A percentile compares a stretch with the other conserved stretches of the same genome.
Evolutionary conservation across 2,888 invertebrate species (phyloP).

Genomic region (Drosophila birchii): DNA sequence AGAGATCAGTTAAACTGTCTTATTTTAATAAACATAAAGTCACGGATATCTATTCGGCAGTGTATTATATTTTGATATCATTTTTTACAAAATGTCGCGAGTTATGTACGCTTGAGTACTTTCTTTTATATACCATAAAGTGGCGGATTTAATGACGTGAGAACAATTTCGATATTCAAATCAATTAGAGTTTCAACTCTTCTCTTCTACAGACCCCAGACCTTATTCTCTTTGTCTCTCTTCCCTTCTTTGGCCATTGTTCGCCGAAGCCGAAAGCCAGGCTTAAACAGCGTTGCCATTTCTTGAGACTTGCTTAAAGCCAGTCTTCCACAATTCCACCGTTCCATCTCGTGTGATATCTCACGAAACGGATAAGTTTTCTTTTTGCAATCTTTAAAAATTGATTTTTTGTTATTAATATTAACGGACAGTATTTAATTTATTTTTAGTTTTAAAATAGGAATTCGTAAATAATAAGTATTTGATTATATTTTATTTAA

Average conservation of each 20-base stretch:
- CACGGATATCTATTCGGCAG: too few species aligned
- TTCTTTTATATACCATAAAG: constrained; percentile 14
- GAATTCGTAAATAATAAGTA: too few species aligned
- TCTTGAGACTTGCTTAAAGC: not conserved
- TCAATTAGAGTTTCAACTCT: constrained; percentile 24
- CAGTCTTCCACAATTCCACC: constrained; percentile 7
- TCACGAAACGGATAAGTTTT: not conserved
- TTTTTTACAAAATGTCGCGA: not conserved
- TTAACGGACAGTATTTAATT: not conserved
- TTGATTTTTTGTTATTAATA: not conserved
- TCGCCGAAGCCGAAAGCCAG: constrained; percentile 18
- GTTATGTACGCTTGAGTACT: constrained; percentile 5
- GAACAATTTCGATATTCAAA: constrained; percentile 28
- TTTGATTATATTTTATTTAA: too few species aligned
- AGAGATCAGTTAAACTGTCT: not conserved
- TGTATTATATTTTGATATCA: not conserved
- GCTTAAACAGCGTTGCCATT: constrained; percentile 32
- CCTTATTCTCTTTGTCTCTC: constrained; percentile 36
- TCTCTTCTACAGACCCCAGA: constrained; percentile 28
- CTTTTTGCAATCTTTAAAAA: not conserved
- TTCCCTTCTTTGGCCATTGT: constrained; percentile 27
- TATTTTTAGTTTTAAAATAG: too few species aligned
- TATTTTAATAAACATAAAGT: not conserved
- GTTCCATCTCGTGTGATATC: not conserved
- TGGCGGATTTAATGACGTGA: constrained; percentile 3